Conservation (phyloP, 2,888 invertebrate species). For the Clistopyga incitator region DNA sequence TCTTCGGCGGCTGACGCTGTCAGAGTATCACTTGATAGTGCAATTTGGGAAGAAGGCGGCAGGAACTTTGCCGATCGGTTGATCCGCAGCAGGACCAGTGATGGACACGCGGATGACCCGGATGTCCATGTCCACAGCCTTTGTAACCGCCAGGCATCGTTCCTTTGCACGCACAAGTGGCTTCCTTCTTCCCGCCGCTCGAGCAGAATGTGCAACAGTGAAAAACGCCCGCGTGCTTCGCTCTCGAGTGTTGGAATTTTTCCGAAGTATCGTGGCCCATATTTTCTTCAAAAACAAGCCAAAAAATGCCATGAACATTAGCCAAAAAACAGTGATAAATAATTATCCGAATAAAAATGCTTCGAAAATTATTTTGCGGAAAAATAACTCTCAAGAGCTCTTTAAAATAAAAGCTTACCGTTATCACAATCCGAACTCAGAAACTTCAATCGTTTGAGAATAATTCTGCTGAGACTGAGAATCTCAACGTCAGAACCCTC, state of each 20-base stretch:
- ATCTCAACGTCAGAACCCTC: conserved; percentile 90
- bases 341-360: background rate
- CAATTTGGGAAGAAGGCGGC: conserved; percentile 63
- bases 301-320: background rate
- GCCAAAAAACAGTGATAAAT: background rate
- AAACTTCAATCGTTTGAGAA: conserved; percentile 88
- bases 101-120: conserved; percentile 91
- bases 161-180: conserved; percentile 90
- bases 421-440: conserved; percentile 68
- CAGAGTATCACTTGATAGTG: conserved; percentile 64
- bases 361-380: no score
- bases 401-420: conserved; percentile 55
- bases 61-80: conserved; percentile 76
- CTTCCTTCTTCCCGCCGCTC: conserved; percentile 89
- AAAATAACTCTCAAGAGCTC: no score
- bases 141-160: conserved; percentile 89
- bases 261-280: conserved; percentile 58
- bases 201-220: conserved; percentile 94
- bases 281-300: conserved; percentile 61
- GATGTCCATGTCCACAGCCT: conserved; percentile 93
- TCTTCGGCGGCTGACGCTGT: conserved; percentile 5
- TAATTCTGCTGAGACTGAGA: conserved; percentile 88
- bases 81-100: conserved; percentile 94
- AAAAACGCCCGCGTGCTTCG: conserved; percentile 89
- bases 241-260: conserved; percentile 55